A percentile compares a stretch with the other conserved stretches of the same genome.
phyloP scores from a whole-genome alignment of 92 coral and sea anemone genomes.

The Umimayanthus chanpuru region DNA sequence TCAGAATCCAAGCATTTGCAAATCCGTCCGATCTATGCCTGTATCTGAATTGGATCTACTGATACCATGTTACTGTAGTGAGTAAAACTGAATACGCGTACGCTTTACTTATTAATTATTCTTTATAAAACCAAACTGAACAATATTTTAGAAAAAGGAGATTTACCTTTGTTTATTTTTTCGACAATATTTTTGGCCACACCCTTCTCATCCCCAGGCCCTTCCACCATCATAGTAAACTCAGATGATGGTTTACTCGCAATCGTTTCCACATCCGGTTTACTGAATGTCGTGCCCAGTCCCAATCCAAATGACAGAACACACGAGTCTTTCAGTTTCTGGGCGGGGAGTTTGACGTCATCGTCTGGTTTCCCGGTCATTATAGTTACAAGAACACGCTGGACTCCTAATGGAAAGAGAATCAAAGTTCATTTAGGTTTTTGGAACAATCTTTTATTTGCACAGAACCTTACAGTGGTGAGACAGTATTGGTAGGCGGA shows the following conservation, averaged over 20 bases:
- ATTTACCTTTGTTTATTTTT: conserved; percentile 74
- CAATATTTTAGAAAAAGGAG: not conserved
- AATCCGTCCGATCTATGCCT: not conserved
- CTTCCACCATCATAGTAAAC: conserved; percentile 58
- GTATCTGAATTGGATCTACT: not conserved
- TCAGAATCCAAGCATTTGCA: no score
- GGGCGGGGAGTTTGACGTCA: conserved; percentile 51
- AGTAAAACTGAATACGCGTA: no score
- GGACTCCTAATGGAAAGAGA: conserved; percentile 25
- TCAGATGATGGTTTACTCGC: conserved; percentile 58
- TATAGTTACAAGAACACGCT: conserved; percentile 70
- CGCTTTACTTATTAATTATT: not conserved
- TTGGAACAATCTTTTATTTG: not conserved
- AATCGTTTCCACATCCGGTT: conserved; percentile 46
- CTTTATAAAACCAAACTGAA: not conserved
- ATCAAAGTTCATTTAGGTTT: not conserved
- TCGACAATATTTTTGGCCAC: conserved; percentile 71
- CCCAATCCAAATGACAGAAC: conserved; percentile 75
- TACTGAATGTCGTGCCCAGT: conserved; percentile 52
- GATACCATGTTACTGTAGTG: not conserved
- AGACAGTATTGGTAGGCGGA: no score
- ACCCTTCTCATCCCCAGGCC: conserved; percentile 50
- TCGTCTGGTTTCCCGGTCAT: conserved; percentile 82
- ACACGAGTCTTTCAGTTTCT: conserved; percentile 56
- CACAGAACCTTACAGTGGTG: no score